Evolutionary conservation across 2,797 vertebrate species (phyloP), one percentile per base, ranked within the genome.

Genomic region (Phataginus tetradactyla): DNA sequence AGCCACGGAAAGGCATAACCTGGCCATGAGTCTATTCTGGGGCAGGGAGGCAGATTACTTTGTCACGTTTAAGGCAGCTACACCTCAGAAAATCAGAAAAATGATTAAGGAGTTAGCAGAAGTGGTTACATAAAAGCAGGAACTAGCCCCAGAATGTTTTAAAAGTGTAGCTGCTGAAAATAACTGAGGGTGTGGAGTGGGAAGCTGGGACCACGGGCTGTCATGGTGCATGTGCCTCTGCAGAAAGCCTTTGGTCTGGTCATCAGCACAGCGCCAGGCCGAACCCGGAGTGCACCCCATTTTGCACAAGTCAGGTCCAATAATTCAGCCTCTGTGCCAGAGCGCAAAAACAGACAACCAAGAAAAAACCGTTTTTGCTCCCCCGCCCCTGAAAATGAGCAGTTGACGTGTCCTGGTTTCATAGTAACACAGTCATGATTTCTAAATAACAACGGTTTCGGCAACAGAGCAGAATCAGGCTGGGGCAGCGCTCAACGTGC

Each of bases 41-140:
- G 25, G 37, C 27, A 14, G 7, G 0, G 68, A 71, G 68, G n/a
- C 37, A 68, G 49, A 37, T 57, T 34, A 57, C 53, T 66, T 49
- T 59, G 88, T 87, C 87, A 85, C 14, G 18, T 92, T 86, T 11
- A 23, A 78, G 71, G 91, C 85, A 78, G 49, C 45, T 69, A 8
- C n/a, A 42, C 69, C 77, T 94, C 84, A 90, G 68, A 87, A 86
- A 97, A 88, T 95, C 32, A 4, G 86, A 77, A 93, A 90, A 92
- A 29, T 1, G 1, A 90, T 66, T 45, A 79, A 81, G 74, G 81
- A 90, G 29, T 94, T 92, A 96, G 95, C 95, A 97, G 90, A 97
- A 98, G 95, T 95, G 86, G 95, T 96, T 96, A 96, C 21, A 21
- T 96, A 96, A 96, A 97, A 97, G 95, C 95, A 95, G 97, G 97